Base-by-base conservation (phyloP, 2,888 invertebrate genomes). In the Drosophila cognata region DNA sequence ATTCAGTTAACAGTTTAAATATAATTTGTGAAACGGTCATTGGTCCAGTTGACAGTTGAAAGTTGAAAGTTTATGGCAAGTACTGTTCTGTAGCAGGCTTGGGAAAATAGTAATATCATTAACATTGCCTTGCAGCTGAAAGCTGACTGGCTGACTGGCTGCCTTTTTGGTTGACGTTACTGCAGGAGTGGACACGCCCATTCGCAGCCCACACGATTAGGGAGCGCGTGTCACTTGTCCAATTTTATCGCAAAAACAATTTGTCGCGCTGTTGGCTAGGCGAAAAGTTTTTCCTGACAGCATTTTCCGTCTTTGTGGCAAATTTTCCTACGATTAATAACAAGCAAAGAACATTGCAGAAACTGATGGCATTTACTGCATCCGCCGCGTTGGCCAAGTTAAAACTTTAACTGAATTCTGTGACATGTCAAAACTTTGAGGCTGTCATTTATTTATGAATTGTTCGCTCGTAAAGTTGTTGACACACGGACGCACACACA, bases 181-280 rank as follows among this genome's bases (percentile, higher is more conserved):
- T 38, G 57, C n/a, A 51, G 28, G n/a, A 29, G 53, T 4, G 48
- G 62, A 29, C 74, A 68, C 61, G 57, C 64, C 78, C 73, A 56
- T 57, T 60, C n/a, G 61, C 58, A 21, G 63, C 60, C 81, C 61
- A 70, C 52, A 66, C 84, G 89, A 85, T 85, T 85, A 85, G 82
- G 65, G 68, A 73, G 48, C 67, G 82, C 79, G 58, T 89, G 91
- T 89, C 88, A 83, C 73, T 88, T 88, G 91, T 88, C 90, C 70
- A 74, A 83, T 88, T 81, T 88, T 77, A 89, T 88, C 83, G 79
- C 81, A 81, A 89, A 89, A 91, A 89, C 88, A 91, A 91, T 88
- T 91, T 88, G 90, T 91, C 91, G 91, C 60, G 71, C 58, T 78
- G 72, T 59, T 60, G 59, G 72, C 72, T 73, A 58, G 63, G 62